phyloP scores from a whole-genome alignment of 2,113 vertebrate species.

The Alligator mississippiensis region DNA sequence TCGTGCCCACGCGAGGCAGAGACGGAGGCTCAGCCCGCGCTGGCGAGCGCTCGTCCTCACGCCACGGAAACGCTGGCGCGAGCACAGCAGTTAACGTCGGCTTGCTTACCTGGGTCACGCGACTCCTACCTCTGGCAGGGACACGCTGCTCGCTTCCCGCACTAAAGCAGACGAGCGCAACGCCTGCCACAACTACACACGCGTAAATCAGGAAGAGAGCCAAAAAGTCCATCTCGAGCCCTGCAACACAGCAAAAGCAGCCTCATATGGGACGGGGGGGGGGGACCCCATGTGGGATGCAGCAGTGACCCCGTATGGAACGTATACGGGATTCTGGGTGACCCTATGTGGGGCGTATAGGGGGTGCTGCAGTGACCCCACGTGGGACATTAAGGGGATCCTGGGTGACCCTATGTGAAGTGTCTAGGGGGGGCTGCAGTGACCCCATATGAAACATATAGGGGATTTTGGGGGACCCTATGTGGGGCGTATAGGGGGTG shows the following conservation, averaged over 20 bases:
- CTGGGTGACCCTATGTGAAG: background rate
- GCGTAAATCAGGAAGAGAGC: constrained; percentile 86
- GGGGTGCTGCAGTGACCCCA: no score
- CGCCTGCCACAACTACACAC: constrained; percentile 71
- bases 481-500: no score
- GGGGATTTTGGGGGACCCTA: no score
- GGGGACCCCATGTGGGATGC: no score
- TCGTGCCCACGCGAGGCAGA: background rate
- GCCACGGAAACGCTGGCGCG: background rate
- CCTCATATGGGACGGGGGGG: no score
- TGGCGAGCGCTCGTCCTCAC: background rate
- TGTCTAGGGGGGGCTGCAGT: no score
- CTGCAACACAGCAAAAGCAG: constrained; percentile 12
- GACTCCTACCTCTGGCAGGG: accelerated
- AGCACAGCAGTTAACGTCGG: accelerated
- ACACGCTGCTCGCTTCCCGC: constrained; percentile 66
- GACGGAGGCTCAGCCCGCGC: background rate
- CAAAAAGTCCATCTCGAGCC: constrained; percentile 89
- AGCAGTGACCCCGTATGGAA: no score
- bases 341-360: no score
- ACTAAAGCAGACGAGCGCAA: constrained; percentile 80
- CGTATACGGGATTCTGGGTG: no score
- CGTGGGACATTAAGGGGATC: no score
- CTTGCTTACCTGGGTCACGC: constrained; percentile 38
- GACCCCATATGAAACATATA: no score